Percentiles rank a stretch among this genome's conserved stretches.
Conservation (phyloP, 2,797 vertebrate genomes). For the Hemibagrus guttatus region DNA sequence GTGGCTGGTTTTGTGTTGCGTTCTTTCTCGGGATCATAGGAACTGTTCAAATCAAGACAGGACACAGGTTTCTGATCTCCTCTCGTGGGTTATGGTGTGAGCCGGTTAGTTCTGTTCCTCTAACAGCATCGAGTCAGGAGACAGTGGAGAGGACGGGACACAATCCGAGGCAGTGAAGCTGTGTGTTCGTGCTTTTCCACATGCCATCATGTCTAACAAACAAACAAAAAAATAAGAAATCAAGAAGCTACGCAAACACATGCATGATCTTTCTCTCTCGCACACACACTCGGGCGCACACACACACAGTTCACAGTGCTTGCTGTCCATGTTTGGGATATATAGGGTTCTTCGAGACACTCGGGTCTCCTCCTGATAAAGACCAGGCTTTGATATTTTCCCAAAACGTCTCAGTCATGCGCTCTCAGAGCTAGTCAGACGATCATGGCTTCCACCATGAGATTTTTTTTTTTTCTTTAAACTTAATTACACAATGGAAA, state of each 20-base stretch:
- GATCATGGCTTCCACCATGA: slow-evolving; percentile 34
- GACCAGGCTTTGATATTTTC: slow-evolving; percentile 27
- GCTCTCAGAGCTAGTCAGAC: slow-evolving; percentile 34
- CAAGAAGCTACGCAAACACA: slow-evolving; percentile 34
- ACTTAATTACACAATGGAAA: slow-evolving; percentile 48
- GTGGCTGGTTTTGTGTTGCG: slow-evolving; percentile 15
- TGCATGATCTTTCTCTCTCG: not conserved
- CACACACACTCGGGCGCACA: slow-evolving; percentile 31
- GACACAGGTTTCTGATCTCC: not conserved
- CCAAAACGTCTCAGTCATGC: not conserved
- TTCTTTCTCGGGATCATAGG: not conserved
- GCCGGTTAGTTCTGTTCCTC: not conserved
- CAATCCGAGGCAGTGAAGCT: slow-evolving; percentile 35
- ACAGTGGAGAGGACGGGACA: slow-evolving; percentile 27
- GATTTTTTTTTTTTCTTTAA: slow-evolving; percentile 34
- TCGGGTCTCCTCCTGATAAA: slow-evolving; percentile 38
- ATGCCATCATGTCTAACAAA: slow-evolving; percentile 19
- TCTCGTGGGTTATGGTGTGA: slow-evolving; percentile 9
- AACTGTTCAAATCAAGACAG: slow-evolving; percentile 11
- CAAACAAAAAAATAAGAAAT: not conserved
- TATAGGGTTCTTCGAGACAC: slow-evolving; percentile 12
- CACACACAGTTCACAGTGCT: slow-evolving; percentile 60
- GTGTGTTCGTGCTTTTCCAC: slow-evolving; percentile 21
- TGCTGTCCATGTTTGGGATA: slow-evolving; percentile 17
- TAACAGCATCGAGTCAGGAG: not conserved